phyloP scores from a whole-genome alignment of 2,888 invertebrate genomes.

The Penaeus monodon region DNA sequence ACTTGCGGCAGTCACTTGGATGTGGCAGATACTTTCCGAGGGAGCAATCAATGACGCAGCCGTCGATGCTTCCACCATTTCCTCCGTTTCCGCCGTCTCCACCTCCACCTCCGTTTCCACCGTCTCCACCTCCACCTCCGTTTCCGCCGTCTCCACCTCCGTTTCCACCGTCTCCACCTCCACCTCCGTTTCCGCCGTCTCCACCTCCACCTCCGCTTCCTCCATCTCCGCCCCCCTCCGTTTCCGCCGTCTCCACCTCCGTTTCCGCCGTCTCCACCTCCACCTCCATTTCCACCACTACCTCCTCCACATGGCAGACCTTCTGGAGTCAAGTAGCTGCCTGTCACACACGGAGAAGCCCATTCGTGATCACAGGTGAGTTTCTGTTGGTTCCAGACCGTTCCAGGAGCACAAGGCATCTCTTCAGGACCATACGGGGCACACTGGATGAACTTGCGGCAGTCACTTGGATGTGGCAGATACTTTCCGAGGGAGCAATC shows the following conservation, averaged over 20 bases:
- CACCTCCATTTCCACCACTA: not conserved
- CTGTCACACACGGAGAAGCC: no score
- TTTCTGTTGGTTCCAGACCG: no score
- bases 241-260: slow-evolving; percentile 10
- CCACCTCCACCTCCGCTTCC: slow-evolving; percentile 22
- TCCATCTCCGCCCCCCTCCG: slow-evolving; percentile 2
- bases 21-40: slow-evolving; percentile 53
- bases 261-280: not conserved
- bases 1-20: slow-evolving; percentile 56
- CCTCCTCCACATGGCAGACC: slow-evolving; percentile 19
- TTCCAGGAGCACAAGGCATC: no score
- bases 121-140: slow-evolving; percentile 12
- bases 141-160: slow-evolving; percentile 1
- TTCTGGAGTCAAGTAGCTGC: no score
- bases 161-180: slow-evolving; percentile 8
- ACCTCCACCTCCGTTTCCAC: slow-evolving; percentile 12
- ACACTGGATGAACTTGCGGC: no score
- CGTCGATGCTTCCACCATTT: slow-evolving; percentile 19
- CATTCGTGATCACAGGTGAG: no score
- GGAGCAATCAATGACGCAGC: slow-evolving; percentile 28
- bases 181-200: slow-evolving; percentile 20
- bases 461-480: no score
- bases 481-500: no score
- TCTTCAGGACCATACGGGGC: no score
- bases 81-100: not conserved